Evolutionary conservation across 2,888 invertebrate species (phyloP), one percentile per base, ranked within the genome.

Genomic region (Cyrtodaria siliqua): DNA sequence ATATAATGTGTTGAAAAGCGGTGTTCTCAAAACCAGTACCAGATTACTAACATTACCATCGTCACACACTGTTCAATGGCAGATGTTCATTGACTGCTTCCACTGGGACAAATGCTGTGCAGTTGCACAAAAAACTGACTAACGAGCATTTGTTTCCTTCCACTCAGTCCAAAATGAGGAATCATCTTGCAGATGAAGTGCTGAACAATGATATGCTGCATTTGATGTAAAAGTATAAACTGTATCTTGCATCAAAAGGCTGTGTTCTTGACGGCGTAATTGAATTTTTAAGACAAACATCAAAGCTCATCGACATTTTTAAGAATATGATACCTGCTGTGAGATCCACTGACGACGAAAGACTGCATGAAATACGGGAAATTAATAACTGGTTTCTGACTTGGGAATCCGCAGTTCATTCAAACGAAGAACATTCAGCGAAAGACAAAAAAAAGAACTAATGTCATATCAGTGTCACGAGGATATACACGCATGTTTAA

Each of bases 161-260:
- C 14, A 33, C 33, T 16, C 68, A 76, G 24, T 59, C 56, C 12
- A 76, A 75, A 61, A 79, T 80, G 80, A 62, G 77, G 12, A 82
- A 80, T 38, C 71, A 71, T 44, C 59, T 80, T 20, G 82, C 77
- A 12, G 82, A 82, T 40, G 76, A 82, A 24, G 73, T 82, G 1
- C 38, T 82, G 18, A 57, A 79, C 23, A 26, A 8, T 16, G 70
- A 82, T 12, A 77, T 82, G 76, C 56, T 79, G 0, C 29, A 80
- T 44, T 61, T 77, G 1, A 66, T 82, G 63, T 4, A 42, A 44
- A 23, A 61, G 18, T 57, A 52, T 18, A 23, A 59, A 61, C 61
- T 47, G 9, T 60, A 33, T 27, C 55, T 76, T 26, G 71, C 57
- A 24, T 20, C 38, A 4, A 66, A 66, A 59, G 72, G 75, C n/a